Percentiles rank a stretch among this genome's conserved stretches.
These are phyloP conservation scores for Scrobipalpa atriplicella DNA, from an alignment of 2,888 invertebrate genomes.

Conservation along the genomic window DNA sequence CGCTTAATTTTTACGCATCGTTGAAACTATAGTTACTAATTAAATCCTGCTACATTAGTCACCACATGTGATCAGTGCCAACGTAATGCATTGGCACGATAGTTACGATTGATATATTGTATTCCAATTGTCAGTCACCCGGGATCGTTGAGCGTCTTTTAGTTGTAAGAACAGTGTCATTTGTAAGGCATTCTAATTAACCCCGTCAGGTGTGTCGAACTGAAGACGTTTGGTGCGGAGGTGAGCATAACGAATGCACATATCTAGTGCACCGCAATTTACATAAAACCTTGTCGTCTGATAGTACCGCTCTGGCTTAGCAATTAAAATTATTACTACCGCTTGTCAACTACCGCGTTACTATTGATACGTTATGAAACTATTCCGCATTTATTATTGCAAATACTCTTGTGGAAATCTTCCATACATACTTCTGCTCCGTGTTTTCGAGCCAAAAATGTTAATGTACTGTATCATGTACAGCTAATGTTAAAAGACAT, in stretches of 20 bases:
- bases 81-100: no score
- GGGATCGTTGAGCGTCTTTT: constrained; percentile 21
- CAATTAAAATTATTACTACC: constrained; percentile 19
- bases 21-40: constrained; percentile 44
- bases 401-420: background rate
- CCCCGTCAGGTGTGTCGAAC: constrained; percentile 21
- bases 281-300: constrained; percentile 18
- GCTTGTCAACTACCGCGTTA: constrained; percentile 2
- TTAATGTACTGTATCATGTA: background rate
- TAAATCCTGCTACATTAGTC: constrained; percentile 26
- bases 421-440: constrained; percentile 3
- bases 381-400: constrained; percentile 2
- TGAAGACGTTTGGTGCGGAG: background rate
- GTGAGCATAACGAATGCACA: constrained; percentile 4
- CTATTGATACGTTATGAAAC: background rate
- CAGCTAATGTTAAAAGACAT: background rate
- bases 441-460: constrained; percentile 11
- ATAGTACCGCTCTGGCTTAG: constrained; percentile 8
- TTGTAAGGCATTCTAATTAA: constrained; percentile 27
- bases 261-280: constrained; percentile 5
- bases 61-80: no score
- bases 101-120: no score
- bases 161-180: constrained; percentile 28
- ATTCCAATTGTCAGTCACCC: constrained; percentile 36
- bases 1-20: constrained; percentile 12